Conservation (phyloP, 2,888 invertebrate species). For the Gasteruption jaculator region DNA sequence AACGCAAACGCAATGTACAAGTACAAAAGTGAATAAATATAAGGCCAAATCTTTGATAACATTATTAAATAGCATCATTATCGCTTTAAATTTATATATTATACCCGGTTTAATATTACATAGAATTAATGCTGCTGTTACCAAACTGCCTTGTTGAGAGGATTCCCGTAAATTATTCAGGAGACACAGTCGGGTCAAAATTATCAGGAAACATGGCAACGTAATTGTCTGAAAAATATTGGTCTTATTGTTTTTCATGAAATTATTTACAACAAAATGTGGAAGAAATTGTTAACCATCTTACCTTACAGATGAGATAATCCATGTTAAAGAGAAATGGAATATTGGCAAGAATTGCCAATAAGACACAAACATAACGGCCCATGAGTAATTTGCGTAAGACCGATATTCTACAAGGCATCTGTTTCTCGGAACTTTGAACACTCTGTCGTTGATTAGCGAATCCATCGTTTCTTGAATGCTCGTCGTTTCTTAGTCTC, state of each 20-base stretch:
- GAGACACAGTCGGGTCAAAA: slow-evolving; percentile 29
- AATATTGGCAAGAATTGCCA: slow-evolving; percentile 39
- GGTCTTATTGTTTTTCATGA: slow-evolving; percentile 1
- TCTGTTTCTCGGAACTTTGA: too few relatives aligned
- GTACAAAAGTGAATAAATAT: slow-evolving; percentile 38
- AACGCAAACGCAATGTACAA: slow-evolving; percentile 25
- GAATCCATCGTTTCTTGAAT: too few relatives aligned
- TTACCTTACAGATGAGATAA: slow-evolving; percentile 37
- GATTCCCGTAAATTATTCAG: slow-evolving; percentile 17
- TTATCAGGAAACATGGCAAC: slow-evolving; percentile 34
- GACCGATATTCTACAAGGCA: too few relatives aligned
- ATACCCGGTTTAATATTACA: slow-evolving; percentile 39
- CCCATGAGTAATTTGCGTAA: too few relatives aligned
- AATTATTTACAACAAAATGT: neutral
- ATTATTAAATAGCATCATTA: slow-evolving; percentile 23
- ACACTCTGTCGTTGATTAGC: too few relatives aligned
- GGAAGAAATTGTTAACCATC: slow-evolving; percentile 6
- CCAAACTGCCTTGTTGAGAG: slow-evolving; percentile 27
- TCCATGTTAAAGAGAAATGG: slow-evolving; percentile 31
- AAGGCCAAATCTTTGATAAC: slow-evolving; percentile 34
- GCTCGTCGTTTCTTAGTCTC: too few relatives aligned
- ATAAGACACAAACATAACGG: slow-evolving; percentile 28
- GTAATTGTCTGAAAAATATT: slow-evolving; percentile 35
- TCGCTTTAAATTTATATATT: slow-evolving; percentile 28
- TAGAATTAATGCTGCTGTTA: slow-evolving; percentile 37